Evolutionary conservation across 2,113 vertebrate genomes (phyloP).

Genomic region (Chrysochloris asiatica): DNA sequence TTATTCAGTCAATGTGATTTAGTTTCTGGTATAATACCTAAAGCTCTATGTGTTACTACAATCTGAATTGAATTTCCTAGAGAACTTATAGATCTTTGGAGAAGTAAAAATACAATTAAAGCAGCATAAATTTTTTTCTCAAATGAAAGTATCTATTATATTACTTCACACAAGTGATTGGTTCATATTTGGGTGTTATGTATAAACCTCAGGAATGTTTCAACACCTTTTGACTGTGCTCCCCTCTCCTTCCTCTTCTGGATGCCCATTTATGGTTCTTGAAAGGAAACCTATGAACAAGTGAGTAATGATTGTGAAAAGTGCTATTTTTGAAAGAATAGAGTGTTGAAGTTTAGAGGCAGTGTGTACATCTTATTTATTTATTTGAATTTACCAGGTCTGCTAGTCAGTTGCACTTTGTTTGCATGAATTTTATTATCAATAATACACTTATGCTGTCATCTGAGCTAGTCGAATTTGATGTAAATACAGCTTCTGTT

Average conservation of each 20-base stretch:
- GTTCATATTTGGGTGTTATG: slow-evolving; percentile 44
- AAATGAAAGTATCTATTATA: not conserved
- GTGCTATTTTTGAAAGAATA: slow-evolving; percentile 53
- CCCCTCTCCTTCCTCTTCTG: slow-evolving; percentile 3
- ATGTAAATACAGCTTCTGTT: slow-evolving; percentile 14
- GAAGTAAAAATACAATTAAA: slow-evolving; percentile 43
- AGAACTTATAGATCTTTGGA: not conserved
- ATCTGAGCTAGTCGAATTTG: not conserved
- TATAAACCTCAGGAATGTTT: slow-evolving; percentile 54
- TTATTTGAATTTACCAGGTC: not conserved
- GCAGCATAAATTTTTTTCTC: slow-evolving; percentile 24
- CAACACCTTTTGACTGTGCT: not conserved
- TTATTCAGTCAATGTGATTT: slow-evolving; percentile 40
- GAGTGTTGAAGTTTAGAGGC: slow-evolving; percentile 2
- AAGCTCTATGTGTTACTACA: not conserved
- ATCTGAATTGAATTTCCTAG: slow-evolving; percentile 36
- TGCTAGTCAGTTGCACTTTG: not conserved
- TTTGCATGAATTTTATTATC: slow-evolving; percentile 40
- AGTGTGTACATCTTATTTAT: not conserved
- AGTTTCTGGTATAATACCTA: slow-evolving; percentile 33
- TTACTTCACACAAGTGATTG: slow-evolving; percentile 52
- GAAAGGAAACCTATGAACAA: slow-evolving; percentile 26
- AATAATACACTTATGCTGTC: not conserved
- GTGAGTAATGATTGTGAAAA: slow-evolving; percentile 51
- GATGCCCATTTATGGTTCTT: slow-evolving; percentile 52